Percentiles rank a stretch among this genome's conserved stretches.
These are phyloP conservation scores for Phodopus roborovskii DNA, from an alignment of 2,113 vertebrate species.

Conservation along the genomic window DNA sequence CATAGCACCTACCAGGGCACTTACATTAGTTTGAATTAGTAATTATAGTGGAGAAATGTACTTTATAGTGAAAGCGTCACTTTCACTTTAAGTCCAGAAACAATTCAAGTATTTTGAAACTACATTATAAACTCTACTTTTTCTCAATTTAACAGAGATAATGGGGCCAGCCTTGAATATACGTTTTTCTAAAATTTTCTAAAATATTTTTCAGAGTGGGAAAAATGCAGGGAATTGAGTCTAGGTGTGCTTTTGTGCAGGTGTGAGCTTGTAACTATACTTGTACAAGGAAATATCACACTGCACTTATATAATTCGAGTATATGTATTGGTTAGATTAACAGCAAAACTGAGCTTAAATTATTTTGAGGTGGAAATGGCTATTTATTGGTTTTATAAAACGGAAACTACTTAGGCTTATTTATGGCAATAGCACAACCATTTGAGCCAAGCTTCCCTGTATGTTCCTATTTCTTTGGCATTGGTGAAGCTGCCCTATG, in stretches of 20 bases:
- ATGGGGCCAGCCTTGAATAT: slow-evolving; percentile 39
- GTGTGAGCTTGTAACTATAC: background rate
- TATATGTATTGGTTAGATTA: slow-evolving; percentile 49
- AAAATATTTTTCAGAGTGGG: slow-evolving; percentile 52
- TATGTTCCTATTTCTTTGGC: background rate
- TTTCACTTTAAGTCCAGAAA: slow-evolving; percentile 54
- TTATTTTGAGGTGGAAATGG: slow-evolving; percentile 65
- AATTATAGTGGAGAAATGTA: slow-evolving; percentile 47
- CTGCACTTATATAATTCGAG: slow-evolving; percentile 3
- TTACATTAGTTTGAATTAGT: background rate
- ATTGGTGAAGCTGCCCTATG: background rate
- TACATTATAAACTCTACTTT: slow-evolving; percentile 28
- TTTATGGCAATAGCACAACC: slow-evolving; percentile 24
- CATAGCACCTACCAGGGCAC: background rate
- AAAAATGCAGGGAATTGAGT: slow-evolving; percentile 46
- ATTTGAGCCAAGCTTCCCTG: slow-evolving; percentile 36
- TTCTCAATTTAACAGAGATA: slow-evolving; percentile 53
- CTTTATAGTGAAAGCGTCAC: slow-evolving; percentile 49
- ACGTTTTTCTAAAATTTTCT: slow-evolving; percentile 28
- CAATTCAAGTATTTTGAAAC: slow-evolving; percentile 58
- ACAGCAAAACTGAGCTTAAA: slow-evolving; percentile 65
- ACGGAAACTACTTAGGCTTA: slow-evolving; percentile 31
- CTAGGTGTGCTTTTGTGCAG: background rate
- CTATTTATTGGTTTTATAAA: slow-evolving; percentile 48
- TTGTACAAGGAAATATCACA: background rate